Evolutionary conservation across 2,888 invertebrate genomes (phyloP).

Genomic region (Clivina fossor): DNA sequence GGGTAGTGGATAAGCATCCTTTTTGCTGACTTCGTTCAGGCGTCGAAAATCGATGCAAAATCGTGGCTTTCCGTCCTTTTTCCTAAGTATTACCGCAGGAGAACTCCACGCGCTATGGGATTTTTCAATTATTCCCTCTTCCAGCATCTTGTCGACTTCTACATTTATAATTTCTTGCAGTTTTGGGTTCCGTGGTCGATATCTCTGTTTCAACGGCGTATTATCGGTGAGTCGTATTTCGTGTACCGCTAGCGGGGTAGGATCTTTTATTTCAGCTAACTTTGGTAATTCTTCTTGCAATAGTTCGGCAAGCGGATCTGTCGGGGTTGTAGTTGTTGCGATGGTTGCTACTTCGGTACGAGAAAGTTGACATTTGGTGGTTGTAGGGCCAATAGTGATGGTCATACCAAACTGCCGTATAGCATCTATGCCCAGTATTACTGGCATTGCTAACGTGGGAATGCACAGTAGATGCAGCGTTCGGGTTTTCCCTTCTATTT

Average conservation of each 20-base stretch:
- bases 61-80: conserved; percentile 18
- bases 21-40: conserved; percentile 34
- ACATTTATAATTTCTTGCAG: conserved; percentile 23
- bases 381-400: too few species aligned
- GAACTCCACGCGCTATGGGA: conserved; percentile 36
- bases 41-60: conserved; percentile 38
- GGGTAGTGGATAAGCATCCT: conserved; percentile 37
- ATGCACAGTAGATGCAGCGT: too few species aligned
- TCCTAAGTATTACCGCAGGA: conserved; percentile 31
- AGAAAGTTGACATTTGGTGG: too few species aligned
- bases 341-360: too few species aligned
- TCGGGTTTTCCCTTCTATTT: too few species aligned
- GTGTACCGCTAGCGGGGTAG: background rate
- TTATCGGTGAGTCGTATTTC: background rate
- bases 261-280: background rate
- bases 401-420: too few species aligned
- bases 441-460: too few species aligned
- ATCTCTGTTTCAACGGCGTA: conserved; percentile 31
- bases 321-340: too few species aligned
- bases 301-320: too few species aligned
- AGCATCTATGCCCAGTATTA: too few species aligned
- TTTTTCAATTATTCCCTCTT: conserved; percentile 34
- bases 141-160: conserved; percentile 34
- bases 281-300: too few species aligned
- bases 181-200: conserved; percentile 32